These are phyloP conservation scores for Micromys minutus DNA, from an alignment of 2,113 vertebrate genomes.

Conservation along the genomic window DNA sequence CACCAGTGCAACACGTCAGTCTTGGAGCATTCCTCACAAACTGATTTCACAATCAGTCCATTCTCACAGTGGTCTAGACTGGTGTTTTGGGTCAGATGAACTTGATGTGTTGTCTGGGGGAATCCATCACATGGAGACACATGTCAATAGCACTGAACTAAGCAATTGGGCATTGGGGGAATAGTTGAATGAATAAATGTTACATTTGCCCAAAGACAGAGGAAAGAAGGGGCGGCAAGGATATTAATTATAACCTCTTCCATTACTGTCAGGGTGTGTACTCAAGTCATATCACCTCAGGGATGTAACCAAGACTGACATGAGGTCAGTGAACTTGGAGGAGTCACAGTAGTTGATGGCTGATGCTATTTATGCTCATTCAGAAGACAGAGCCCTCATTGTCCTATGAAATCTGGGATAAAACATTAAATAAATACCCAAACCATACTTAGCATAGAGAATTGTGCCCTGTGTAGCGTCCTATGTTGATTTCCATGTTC, in stretches of 20 bases:
- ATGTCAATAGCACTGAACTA: neutral
- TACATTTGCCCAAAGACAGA: neutral
- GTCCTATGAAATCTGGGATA: conserved; percentile 17
- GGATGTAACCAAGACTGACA: neutral
- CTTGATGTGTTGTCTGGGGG: neutral
- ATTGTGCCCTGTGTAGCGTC: neutral
- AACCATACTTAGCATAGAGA: conserved; percentile 37
- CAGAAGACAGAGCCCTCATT: neutral
- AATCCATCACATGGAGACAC: neutral
- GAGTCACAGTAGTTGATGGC: neutral
- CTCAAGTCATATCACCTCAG: neutral
- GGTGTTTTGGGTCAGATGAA: neutral
- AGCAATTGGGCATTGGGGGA: neutral
- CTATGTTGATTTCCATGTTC: neutral
- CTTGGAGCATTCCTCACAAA: neutral
- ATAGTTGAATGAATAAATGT: neutral
- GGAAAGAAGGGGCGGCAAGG: neutral
- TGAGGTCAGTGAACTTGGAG: neutral
- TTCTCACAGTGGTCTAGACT: neutral
- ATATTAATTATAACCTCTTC: neutral
- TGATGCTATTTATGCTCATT: neutral
- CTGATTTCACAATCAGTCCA: neutral
- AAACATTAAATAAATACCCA: conserved; percentile 42
- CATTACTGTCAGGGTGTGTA: neutral
- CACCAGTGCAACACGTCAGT: neutral